These are phyloP conservation scores for Nymphalis io DNA, from an alignment of 1,140 invertebrate species.

Conservation along the genomic window DNA sequence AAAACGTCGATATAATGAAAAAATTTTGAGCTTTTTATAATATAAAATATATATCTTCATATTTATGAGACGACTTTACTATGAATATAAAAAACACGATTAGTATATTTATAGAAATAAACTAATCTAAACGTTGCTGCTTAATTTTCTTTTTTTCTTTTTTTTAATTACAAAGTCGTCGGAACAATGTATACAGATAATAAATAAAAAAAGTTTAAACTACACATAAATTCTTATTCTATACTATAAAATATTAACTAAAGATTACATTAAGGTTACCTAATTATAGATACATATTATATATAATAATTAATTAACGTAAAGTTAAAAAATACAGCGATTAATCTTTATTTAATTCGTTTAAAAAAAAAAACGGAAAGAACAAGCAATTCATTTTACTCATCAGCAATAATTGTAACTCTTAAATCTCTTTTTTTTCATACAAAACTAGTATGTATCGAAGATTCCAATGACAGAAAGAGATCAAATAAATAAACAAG, in stretches of 20 bases:
- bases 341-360: slow-evolving; percentile 16
- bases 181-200: neutral
- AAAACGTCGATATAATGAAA: slow-evolving; percentile 3
- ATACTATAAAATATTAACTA: slow-evolving; percentile 15
- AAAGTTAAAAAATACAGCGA: slow-evolving; percentile 3
- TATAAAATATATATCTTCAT: slow-evolving; percentile 1
- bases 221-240: slow-evolving; percentile 13
- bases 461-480: too few relatives aligned
- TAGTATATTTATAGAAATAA: neutral
- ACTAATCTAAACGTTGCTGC: neutral
- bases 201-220: slow-evolving; percentile 1
- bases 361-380: neutral
- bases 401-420: too few relatives aligned
- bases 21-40: slow-evolving; percentile 9
- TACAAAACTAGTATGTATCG: too few relatives aligned
- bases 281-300: slow-evolving; percentile 15
- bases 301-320: neutral
- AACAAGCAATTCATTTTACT: too few relatives aligned
- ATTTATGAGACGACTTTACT: neutral
- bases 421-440: too few relatives aligned
- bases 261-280: slow-evolving; percentile 14
- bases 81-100: neutral
- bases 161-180: neutral
- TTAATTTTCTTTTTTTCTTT: neutral
- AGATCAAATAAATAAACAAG: too few relatives aligned